Base-by-base conservation (phyloP, 2,113 vertebrate species). In the Antigone vipio region DNA sequence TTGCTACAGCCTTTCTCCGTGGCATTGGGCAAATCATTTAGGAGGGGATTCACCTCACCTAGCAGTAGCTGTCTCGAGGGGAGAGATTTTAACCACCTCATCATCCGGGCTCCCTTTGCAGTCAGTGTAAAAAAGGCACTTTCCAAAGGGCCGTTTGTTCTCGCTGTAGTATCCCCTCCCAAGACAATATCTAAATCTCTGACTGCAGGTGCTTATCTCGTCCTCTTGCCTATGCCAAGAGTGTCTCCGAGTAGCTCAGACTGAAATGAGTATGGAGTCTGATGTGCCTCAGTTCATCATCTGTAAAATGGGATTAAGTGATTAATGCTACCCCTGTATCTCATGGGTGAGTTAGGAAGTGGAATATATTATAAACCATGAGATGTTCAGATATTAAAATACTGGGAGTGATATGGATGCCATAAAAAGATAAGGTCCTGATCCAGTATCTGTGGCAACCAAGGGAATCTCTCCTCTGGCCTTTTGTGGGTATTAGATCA, bases 391-490 rank as follows among this genome's bases (percentile, higher is more conserved):
- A 96, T 96, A 97, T 95, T 95, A 97, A 96, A 97, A 95, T 96
- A 94, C 78, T 85, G 89, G 56, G 89, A 95, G 60, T 85, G 67
- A 95, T 97, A 96, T 94, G 96, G 94, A 88, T 93, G 88, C 92
- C 92, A 79, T 95, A 96, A 96, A 96, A 96, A 97, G 92, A 96
- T 97, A 97, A 93, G 95, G 96, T 97, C 96, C 94, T 96, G 95
- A 97, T 97, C 96, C 95, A 97, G 96, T 97, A 97, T 97, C 96
- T 97, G 96, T 96, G 96, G 96, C 96, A 97, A 97, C 96, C 96
- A 93, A 96, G 96, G 95, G 96, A 97, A 97, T 97, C 96, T 97
- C 94, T 97, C 92, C 95, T 96, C 96, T 96, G 89, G 92, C 89
- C 96, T 96, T 97, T 97, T 97, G 95, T 97, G 96, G 85, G 95